A percentile compares a stretch with the other conserved stretches of the same genome.
Evolutionary conservation across 2,888 invertebrate genomes (phyloP).

Genomic region (Cosmopolites sordidus): DNA sequence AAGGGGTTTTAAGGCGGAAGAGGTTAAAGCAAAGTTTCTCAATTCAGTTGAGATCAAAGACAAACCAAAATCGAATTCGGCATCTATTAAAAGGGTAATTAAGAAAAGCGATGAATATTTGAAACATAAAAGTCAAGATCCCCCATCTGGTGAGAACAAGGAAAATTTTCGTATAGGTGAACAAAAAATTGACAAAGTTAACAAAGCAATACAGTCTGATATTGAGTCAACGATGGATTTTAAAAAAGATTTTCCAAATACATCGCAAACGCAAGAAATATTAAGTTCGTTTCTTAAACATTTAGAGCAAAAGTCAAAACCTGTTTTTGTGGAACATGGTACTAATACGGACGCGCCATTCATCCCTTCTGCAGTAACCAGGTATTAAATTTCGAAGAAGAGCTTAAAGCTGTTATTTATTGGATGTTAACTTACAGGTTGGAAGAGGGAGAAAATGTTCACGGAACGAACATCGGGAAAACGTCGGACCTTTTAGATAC

Average conservation of each 20-base stretch:
- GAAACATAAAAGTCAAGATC: conserved; percentile 8
- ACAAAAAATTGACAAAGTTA: conserved; percentile 8
- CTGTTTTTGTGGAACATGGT: conserved; percentile 36
- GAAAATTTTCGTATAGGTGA: neutral
- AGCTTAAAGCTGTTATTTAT: too few species aligned
- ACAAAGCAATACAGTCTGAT: conserved; percentile 32
- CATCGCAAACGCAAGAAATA: conserved; percentile 27
- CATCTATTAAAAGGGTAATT: neutral
- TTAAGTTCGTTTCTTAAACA: conserved; percentile 35
- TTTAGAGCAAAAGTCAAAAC: conserved; percentile 30
- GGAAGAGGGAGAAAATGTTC: too few species aligned
- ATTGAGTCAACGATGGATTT: conserved; percentile 25
- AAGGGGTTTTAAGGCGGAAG: conserved; percentile 44
- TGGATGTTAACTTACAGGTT: too few species aligned
- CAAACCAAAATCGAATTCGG: neutral
- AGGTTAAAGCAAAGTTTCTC: conserved; percentile 33
- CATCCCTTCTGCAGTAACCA: conserved; percentile 1
- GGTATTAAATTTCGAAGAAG: too few species aligned
- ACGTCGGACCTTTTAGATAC: conserved; percentile 45
- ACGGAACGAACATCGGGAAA: conserved; percentile 13
- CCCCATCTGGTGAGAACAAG: neutral
- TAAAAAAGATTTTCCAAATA: conserved; percentile 22
- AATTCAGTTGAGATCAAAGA: conserved; percentile 1
- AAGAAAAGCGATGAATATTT: conserved; percentile 3
- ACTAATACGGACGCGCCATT: conserved; percentile 38